Percentiles rank a stretch among this genome's conserved stretches.
Evolutionary conservation across 1,140 invertebrate genomes (phyloP).

Genomic region (Eriosoma lanigerum): DNA sequence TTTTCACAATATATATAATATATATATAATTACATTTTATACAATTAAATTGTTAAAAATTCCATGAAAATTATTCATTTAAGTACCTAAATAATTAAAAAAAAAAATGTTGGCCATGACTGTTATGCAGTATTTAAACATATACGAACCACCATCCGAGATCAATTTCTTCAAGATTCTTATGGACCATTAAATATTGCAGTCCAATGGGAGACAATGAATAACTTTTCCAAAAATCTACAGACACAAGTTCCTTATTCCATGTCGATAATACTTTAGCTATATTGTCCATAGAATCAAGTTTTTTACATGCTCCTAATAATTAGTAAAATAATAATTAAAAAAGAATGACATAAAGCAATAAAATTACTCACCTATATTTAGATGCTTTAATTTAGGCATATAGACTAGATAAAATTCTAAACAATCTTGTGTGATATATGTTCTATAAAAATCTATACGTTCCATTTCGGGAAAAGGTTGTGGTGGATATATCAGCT

Average conservation of each 20-base stretch:
- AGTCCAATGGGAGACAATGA: constrained; percentile 73
- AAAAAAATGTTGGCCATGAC: no score
- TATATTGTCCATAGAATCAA: constrained; percentile 70
- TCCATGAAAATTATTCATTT: no score
- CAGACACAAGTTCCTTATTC: constrained; percentile 69
- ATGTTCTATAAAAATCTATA: constrained; percentile 76
- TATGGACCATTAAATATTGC: constrained; percentile 68
- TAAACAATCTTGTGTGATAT: constrained; percentile 66
- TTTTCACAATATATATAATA: no score
- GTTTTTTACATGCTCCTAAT: constrained; percentile 61
- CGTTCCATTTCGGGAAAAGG: constrained; percentile 64
- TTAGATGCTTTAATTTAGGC: constrained; percentile 70
- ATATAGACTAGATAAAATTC: constrained; percentile 69
- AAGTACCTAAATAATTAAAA: no score
- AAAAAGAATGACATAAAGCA: no score
- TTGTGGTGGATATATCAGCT: not conserved
- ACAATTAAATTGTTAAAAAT: no score
- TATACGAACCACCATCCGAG: constrained; percentile 83
- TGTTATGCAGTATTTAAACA: constrained; percentile 20
- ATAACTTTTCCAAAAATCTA: constrained; percentile 84
- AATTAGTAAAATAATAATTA: constrained; percentile 15
- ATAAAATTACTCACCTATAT: constrained; percentile 64
- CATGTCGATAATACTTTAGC: constrained; percentile 66
- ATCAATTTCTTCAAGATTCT: constrained; percentile 77
- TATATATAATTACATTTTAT: no score